Evolutionary conservation across 2,113 vertebrate genomes (phyloP), one percentile per base, ranked within the genome.

Genomic region (Tonatia bakeri): DNA sequence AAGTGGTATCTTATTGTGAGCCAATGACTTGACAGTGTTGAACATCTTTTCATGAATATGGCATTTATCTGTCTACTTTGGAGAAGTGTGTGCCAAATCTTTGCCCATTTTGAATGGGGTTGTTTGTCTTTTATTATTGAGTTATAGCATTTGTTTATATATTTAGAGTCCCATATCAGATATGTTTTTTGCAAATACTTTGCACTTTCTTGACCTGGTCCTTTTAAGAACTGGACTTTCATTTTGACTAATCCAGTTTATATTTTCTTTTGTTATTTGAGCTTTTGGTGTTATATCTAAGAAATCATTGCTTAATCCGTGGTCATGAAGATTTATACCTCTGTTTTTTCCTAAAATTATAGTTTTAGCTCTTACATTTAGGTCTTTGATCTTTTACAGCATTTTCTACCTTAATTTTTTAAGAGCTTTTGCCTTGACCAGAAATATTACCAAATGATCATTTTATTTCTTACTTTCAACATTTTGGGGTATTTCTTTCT

Each of bases 231-330:
- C 5, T 85, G 47, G 5, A 50, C 85, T 94, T 94, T 75, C n/a
- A 89, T 92, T 89, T 92, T 69, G 73, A 59, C 79, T 13, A 69
- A 19, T 79, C 16, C 24, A 36, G 11, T 64, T 94, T 79, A 24
- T 65, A 69, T 92, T 92, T 93, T 73, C 54, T 95, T 77, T 73
- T 50, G 40, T 81, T 87, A 38, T 40, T 92, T 94, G 38, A 83
- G 20, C 76, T 87, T 92, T 87, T 87, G 45, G 33, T 75, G 38
- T 92, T 22, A 33, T 75, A 76, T 33, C 33, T 75, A 92, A 84
- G 77, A 94, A 84, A 45, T 79, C 64, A 65, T 85, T 84, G 79
- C 17, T 20, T 87, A 70, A 80, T 80, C 16, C 36, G 85, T 59
- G 80, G 89, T 80, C 65, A 59, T 40, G 28, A 85, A 54, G 61